Conservation (phyloP, 2,888 invertebrate species). For the Boloria selene region DNA sequence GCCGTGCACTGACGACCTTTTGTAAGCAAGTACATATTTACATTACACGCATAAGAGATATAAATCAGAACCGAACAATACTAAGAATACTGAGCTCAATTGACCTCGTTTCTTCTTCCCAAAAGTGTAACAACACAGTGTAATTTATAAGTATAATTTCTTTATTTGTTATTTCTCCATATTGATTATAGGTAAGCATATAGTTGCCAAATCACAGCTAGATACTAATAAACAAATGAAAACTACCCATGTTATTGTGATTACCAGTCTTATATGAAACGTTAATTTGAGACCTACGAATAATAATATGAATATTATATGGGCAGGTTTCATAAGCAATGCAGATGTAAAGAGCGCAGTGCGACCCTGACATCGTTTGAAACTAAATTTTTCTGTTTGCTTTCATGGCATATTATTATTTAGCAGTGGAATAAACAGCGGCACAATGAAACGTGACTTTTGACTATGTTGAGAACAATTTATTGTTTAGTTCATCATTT, state of each 20-base stretch:
- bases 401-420: conserved; percentile 11
- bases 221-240: no score
- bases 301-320: background rate
- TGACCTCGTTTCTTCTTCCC: background rate
- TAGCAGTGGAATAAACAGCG: background rate
- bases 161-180: no score
- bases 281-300: background rate
- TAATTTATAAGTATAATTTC: no score
- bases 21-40: background rate
- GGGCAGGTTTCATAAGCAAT: conserved; percentile 19
- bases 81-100: background rate
- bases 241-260: background rate
- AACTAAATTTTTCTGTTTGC: conserved; percentile 7
- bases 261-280: background rate
- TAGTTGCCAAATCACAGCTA: no score
- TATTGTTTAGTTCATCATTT: background rate
- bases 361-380: conserved; percentile 21
- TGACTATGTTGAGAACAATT: background rate
- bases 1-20: background rate
- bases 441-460: background rate
- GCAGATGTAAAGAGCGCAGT: conserved; percentile 16
- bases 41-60: conserved; percentile 2
- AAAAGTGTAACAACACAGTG: no score
- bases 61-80: conserved; percentile 6
- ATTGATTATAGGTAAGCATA: no score